Evolutionary conservation across 2,888 invertebrate species (phyloP), one percentile per base, ranked within the genome.

Genomic region (Agrochola macilenta): DNA sequence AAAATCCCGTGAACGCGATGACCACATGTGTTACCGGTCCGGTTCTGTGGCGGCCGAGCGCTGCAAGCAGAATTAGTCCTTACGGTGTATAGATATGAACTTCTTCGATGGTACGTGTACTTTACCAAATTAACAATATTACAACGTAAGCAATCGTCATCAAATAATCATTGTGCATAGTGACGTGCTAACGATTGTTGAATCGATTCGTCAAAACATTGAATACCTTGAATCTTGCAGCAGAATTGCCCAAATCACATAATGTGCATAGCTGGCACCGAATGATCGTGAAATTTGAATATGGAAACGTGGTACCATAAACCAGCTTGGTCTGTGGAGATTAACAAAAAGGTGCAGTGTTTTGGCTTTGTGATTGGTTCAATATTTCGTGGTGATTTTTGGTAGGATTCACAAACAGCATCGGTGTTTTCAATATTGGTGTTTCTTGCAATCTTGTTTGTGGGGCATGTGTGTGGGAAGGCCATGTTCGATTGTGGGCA

Each of bases 141-240:
- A 39, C 39, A 39, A 39, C 39, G 39, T 39, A 39, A 39, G 7
- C 39, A 74, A 26, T 58, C 35, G 26, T 70, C 69, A 70, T 69
- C 30, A 66, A 73, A 71, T 72, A 61, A 58, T 69, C 69, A 65
- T 80, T 78, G 77, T 43, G 43, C 78, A 39, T 68, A 43, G 52
- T 71, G 79, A 79, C 61, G n/a, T 46, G 68, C 52, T 76, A 78
- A 82, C 74, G 72, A 81, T 82, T 86, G 83, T 86, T 87, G 78
- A 68, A 69, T 72, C 64, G 61, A 60, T 39, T 78, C 39, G 39
- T 76, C 76, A 87, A 87, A 87, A 88, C 85, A 87, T 76, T 71
- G 78, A 87, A 88, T 88, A 87, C 77, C 83, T 86, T 82, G 76
- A 79, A 83, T 87, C 87, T 89, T 89, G 82, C 88, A 87, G 49